These are phyloP conservation scores for Oreochromis spilurus DNA, from an alignment of 2,113 vertebrate genomes.

Conservation along the genomic window DNA sequence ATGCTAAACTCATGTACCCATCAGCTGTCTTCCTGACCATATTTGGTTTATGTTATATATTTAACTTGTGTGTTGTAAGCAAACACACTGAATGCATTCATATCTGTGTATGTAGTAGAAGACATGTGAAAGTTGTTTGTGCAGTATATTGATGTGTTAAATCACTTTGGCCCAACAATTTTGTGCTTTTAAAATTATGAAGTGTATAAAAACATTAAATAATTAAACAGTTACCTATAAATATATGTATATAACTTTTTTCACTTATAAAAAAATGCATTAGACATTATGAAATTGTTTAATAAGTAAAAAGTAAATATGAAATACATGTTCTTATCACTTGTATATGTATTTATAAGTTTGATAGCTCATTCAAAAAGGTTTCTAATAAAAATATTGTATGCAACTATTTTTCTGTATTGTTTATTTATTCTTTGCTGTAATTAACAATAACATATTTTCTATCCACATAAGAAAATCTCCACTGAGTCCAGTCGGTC, in stretches of 20 bases:
- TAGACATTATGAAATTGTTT: neutral
- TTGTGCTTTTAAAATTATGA: neutral
- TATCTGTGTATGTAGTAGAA: neutral
- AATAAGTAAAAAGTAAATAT: neutral
- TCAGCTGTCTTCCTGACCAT: neutral
- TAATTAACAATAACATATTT: neutral
- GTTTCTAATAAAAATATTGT: neutral
- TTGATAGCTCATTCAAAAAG: neutral
- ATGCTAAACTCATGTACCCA: neutral
- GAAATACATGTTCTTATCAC: neutral
- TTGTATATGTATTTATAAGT: neutral
- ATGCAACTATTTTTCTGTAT: neutral
- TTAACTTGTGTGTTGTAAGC: neutral
- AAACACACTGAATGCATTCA: neutral
- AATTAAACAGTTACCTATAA: neutral
- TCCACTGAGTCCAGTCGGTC: neutral
- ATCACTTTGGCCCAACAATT: neutral
- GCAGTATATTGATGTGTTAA: neutral
- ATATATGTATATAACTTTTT: neutral
- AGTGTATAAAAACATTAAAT: neutral
- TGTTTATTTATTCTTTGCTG: neutral
- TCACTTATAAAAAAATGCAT: neutral
- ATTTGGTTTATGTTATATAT: neutral
- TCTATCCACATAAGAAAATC: neutral
- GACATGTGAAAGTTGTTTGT: neutral